Base-by-base conservation (phyloP, 2,797 vertebrate genomes). In the Myiothlypis chrysogaster region DNA sequence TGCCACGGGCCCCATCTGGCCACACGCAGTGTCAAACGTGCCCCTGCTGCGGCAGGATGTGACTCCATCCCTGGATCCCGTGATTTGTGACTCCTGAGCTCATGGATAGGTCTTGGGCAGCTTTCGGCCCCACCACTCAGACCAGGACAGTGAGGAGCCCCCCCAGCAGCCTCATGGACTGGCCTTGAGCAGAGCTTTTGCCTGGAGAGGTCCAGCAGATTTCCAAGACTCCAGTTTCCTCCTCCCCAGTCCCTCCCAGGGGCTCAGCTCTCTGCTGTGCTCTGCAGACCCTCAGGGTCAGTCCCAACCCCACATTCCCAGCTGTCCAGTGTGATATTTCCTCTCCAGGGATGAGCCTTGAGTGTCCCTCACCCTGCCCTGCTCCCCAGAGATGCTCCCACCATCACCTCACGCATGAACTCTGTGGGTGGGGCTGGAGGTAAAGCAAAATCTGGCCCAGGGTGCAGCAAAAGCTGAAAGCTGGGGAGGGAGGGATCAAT, bases 371-470 rank as follows among this genome's bases (percentile, higher is more conserved):
- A 19, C 14, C 8, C 22, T 5, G 37, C 50, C 24, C 53, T 75
- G 19, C 56, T 35, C 47, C 66, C 13, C 53, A 27, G 37, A 56
- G 32, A 6, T 41, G 23, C 16, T 76, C 13, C 56, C 43, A 53
- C 12, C 17, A 8, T 13, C 64, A 82, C 24, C 6, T 0, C 34
- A 32, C 35, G 13, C 24, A 14, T 0, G 0, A 59, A 27, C 25
- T 12, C 21, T 0, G 0, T 7, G 9, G 6, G 6, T 12, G 5
- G 37, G 18, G 28, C 24, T 72, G 72, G 20, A 69, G 65, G 59
- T 3, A 20, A 32, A 75, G 21, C 16, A 68, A 37, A 35, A 24
- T 14, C n/a, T 66, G 53, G 8, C 41, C 35, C 35, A 34, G 30
- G 9, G 6, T 34, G 53, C 57, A 71, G 41, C 46, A 83, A 64